Evolutionary conservation across 1,140 invertebrate genomes (phyloP), one percentile per base, ranked within the genome.

Genomic region (Drosophila rufa): DNA sequence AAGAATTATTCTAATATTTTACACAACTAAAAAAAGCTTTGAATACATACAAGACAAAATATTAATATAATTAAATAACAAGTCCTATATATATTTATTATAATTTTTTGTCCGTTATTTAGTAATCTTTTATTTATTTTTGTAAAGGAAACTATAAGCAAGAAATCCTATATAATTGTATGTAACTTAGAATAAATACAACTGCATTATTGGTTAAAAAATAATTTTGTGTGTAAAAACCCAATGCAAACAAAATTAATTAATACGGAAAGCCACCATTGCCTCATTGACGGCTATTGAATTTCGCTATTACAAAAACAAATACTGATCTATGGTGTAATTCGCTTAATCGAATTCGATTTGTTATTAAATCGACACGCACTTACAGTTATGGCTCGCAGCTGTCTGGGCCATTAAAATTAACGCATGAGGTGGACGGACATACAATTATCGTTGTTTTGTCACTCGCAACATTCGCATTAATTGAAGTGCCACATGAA

Each of bases 401-500:
- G 48, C 50, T 62, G 69, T 47, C 40, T 42, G 42, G 40, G 40
- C 25, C 58, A 75, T 75, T 75, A 62, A 75, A 64, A 75, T 36
- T 47, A 50, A 64, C 53, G 58, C 48, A 22, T 57, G 33, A 50
- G 43, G 36, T 43, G 45, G 22, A 61, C 27, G 27, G 45, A 25
- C 45, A 50, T 51, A 42, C 45, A 73, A 73, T 73, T 73, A 73
- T 60, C 45, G 46, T 51, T 71, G 68, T 73, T 73, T 73, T 73
- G 68, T 73, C 69, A 73, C 53, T 50, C 27, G 45, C 43, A 77
- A 61, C 74, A 69, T 59, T 69, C 65, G 57, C 64, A 78, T 77
- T 78, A 78, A 78, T 78, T 77, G 65, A 78, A 69, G 74, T 69
- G 74, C 69, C 68, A 50, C 68, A 73, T 73, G 30, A 73, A 60